phyloP scores from a whole-genome alignment of 1,140 invertebrate species.

The Drosophila busckii region DNA sequence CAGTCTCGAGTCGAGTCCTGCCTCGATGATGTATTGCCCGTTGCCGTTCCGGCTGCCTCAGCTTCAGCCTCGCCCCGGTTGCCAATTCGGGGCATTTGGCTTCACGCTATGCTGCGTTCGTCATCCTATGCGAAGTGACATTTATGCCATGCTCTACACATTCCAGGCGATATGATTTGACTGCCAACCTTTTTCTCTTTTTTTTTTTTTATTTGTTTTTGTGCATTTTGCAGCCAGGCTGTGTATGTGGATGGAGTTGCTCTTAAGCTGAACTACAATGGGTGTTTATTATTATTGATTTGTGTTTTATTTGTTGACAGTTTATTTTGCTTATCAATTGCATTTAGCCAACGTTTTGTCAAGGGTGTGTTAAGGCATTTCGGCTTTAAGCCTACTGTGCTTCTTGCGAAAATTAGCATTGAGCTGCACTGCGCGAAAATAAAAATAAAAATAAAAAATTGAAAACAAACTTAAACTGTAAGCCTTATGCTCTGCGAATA shows the following conservation, averaged over 20 bases:
- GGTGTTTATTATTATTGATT: slow-evolving; percentile 68
- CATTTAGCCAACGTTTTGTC: slow-evolving; percentile 26
- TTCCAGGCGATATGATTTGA: slow-evolving; percentile 70
- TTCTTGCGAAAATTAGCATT: slow-evolving; percentile 19
- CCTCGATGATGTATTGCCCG: slow-evolving; percentile 67
- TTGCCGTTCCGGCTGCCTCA: slow-evolving; percentile 14
- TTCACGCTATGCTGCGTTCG: slow-evolving; percentile 68
- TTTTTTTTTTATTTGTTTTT: not conserved
- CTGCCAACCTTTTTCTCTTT: slow-evolving; percentile 27
- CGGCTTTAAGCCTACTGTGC: slow-evolving; percentile 30
- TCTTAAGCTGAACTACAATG: slow-evolving; percentile 29
- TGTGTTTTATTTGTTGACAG: slow-evolving; percentile 74
- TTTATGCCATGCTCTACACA: slow-evolving; percentile 76
- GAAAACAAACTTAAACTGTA: not conserved
- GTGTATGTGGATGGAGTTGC: slow-evolving; percentile 20
- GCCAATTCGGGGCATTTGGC: slow-evolving; percentile 42
- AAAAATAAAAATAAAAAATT: too few relatives aligned
- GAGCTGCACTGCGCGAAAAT: slow-evolving; percentile 34
- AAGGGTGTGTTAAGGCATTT: slow-evolving; percentile 14
- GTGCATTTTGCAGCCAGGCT: slow-evolving; percentile 13
- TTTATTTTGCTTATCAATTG: slow-evolving; percentile 70
- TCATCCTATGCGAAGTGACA: slow-evolving; percentile 66
- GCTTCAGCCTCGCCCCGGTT: slow-evolving; percentile 18
- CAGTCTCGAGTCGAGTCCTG: slow-evolving; percentile 47
- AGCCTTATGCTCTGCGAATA: too few relatives aligned